phyloP scores from a whole-genome alignment of 1,140 invertebrate genomes.

The Planococcus citri region DNA sequence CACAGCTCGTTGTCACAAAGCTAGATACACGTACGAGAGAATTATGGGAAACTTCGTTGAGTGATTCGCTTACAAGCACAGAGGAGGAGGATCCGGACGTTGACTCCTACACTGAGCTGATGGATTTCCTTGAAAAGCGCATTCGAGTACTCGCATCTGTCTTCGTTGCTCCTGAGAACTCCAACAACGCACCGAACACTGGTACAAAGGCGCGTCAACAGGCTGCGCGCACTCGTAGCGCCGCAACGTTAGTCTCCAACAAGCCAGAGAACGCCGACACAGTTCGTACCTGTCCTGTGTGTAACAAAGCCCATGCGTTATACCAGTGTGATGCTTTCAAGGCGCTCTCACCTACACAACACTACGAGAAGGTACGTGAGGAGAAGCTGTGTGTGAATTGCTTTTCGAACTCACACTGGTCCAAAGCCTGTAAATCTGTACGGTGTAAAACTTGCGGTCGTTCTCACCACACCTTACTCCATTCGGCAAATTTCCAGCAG shows the following conservation, averaged over 20 bases:
- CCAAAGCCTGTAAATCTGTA: neutral
- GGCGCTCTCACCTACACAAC: neutral
- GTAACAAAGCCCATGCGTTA: neutral
- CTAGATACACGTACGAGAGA: neutral
- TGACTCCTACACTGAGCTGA: too few relatives aligned
- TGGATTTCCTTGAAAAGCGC: too few relatives aligned
- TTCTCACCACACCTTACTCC: neutral
- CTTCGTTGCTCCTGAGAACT: too few relatives aligned
- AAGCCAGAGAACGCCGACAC: neutral
- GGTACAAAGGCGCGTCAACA: neutral
- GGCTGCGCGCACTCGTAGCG: neutral
- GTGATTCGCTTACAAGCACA: too few relatives aligned
- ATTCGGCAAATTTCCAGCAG: neutral
- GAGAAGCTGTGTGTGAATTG: neutral
- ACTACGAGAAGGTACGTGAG: neutral
- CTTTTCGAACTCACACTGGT: neutral
- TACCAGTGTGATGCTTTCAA: neutral
- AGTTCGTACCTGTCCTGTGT: neutral
- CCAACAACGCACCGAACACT: too few relatives aligned
- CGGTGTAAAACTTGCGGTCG: neutral
- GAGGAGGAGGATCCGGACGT: too few relatives aligned
- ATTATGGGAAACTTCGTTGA: neutral
- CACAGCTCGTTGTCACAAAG: neutral
- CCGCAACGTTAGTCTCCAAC: too few relatives aligned
- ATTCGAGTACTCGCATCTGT: too few relatives aligned